Base-by-base conservation (phyloP, 2,797 vertebrate genomes). In the Amphiprion clarkii region DNA sequence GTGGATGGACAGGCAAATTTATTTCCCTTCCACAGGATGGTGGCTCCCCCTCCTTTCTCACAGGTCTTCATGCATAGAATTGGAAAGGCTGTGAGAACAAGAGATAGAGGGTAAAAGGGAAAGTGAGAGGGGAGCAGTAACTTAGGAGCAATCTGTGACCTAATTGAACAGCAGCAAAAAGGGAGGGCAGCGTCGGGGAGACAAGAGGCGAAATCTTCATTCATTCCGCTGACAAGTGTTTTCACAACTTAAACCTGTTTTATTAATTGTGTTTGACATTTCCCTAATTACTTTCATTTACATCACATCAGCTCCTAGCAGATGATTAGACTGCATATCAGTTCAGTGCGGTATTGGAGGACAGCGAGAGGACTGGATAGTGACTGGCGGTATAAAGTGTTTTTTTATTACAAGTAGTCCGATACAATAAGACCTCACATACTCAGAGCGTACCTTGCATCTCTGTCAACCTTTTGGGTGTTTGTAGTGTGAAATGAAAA, bases 221-320 rank as follows among this genome's bases (percentile, higher is more conserved):
- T 96, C 96, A 96, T 97, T 96, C 95, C 92, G 91, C 95, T 97
- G 97, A 97, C 96, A 97, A 93, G 96, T 97, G 96, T 97, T 97
- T 97, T 96, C 96, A 94, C 95, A 96, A 95, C 94, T 95, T 96
- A 96, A 96, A 96, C 94, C 95, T 94, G 95, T 95, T 96, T 95
- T 96, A 96, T 96, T 96, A 97, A 97, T 97, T 97, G 96, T 95
- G 95, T 96, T 96, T 96, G 96, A 96, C 96, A 95, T 96, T 95
- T 95, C 95, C 95, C 95, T 97, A 97, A 97, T 97, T 96, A 96
- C 95, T 97, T 97, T 97, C 95, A 97, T 97, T 97, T 98, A 96
- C 96, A 96, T 97, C 96, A 96, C 96, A 97, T 98, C 96, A 96
- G 96, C 95, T 95, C 93, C 94, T 89, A 96, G 95, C 93, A 96